A percentile compares a stretch with the other conserved stretches of the same genome.
These are phyloP conservation scores for Cacoxenus indagator DNA, from an alignment of 2,888 invertebrate species.

Conservation along the genomic window DNA sequence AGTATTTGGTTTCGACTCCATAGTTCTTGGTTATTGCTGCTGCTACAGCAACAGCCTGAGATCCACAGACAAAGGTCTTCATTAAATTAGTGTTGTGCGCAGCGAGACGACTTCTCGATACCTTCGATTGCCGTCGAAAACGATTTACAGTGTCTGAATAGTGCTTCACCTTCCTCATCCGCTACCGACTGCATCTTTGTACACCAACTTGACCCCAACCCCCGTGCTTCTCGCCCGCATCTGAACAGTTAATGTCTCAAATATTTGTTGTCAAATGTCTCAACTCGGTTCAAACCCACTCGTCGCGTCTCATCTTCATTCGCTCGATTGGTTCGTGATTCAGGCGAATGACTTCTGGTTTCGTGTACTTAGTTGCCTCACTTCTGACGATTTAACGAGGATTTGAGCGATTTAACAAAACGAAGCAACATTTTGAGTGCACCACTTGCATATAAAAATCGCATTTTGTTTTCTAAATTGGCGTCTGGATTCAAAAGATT, in stretches of 20 bases:
- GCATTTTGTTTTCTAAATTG: constrained; percentile 58
- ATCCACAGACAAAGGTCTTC: constrained; percentile 61
- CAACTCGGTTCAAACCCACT: constrained; percentile 3
- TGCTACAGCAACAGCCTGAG: constrained; percentile 48
- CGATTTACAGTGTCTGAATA: not conserved
- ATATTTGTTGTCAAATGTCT: constrained; percentile 62
- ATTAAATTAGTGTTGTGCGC: constrained; percentile 66
- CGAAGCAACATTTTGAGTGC: constrained; percentile 19
- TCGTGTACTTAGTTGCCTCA: constrained; percentile 35
- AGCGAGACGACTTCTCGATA: constrained; percentile 21
- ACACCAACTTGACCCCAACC: not conserved
- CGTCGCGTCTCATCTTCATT: not conserved
- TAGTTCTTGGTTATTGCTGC: too few relatives aligned
- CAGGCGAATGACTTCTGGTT: constrained; percentile 23
- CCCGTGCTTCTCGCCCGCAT: not conserved
- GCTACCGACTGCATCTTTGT: not conserved
- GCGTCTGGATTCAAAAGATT: constrained; percentile 53
- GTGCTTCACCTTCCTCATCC: too few relatives aligned
- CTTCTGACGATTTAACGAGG: constrained; percentile 57
- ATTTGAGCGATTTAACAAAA: constrained; percentile 38
- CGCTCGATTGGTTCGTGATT: constrained; percentile 6
- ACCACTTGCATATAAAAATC: constrained; percentile 50
- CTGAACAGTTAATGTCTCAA: constrained; percentile 55
- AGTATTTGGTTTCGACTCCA: too few relatives aligned
- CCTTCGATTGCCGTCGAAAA: not conserved